A percentile compares a stretch with the other conserved stretches of the same genome.
Conservation (phyloP, 2,113 vertebrate genomes). For the Scolopax mira region DNA sequence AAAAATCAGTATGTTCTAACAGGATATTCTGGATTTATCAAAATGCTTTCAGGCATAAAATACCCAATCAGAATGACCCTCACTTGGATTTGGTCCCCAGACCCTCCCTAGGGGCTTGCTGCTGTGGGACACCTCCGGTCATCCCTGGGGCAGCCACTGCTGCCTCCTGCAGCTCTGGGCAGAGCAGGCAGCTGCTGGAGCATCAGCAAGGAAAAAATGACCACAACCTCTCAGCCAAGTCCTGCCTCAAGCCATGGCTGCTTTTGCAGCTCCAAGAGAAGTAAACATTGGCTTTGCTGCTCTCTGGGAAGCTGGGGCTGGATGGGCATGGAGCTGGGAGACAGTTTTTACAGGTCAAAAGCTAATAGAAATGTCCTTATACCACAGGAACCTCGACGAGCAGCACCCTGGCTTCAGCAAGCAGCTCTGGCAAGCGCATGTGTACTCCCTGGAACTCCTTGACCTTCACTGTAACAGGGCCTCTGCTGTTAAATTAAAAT, state of each 20-base stretch:
- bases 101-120: background rate
- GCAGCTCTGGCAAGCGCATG: background rate
- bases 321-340: background rate
- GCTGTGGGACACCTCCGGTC: rapidly evolving
- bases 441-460: rapidly evolving
- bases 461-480: rapidly evolving
- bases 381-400: background rate
- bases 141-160: background rate
- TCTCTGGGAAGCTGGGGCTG: background rate
- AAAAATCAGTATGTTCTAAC: background rate
- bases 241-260: background rate
- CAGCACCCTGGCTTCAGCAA: background rate
- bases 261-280: background rate
- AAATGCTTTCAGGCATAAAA: background rate
- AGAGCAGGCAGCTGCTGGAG: background rate
- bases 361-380: background rate
- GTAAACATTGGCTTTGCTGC: background rate
- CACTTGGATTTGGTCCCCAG: background rate
- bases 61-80: rapidly evolving
- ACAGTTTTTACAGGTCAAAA: background rate
- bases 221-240: background rate
- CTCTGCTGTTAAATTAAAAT: background rate
- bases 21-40: background rate
- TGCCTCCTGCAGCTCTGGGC: background rate
- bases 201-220: background rate